A percentile compares a stretch with the other conserved stretches of the same genome.
Evolutionary conservation across 2,888 invertebrate species (phyloP).

Genomic region (Diaperis boleti): DNA sequence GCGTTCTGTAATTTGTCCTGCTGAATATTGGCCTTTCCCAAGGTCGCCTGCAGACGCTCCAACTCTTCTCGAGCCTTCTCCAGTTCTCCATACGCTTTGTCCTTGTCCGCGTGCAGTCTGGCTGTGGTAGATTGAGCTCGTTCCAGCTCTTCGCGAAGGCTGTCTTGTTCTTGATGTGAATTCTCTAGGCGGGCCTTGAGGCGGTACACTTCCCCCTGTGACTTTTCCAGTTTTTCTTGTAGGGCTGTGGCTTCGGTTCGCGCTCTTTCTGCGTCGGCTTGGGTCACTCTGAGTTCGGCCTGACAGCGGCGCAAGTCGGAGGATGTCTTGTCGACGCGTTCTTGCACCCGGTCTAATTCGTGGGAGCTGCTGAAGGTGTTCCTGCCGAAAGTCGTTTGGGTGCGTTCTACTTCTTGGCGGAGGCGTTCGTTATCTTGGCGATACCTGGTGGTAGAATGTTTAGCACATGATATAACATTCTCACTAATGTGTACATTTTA

Average conservation of each 20-base stretch:
- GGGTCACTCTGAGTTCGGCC: constrained; percentile 91
- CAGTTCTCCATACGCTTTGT: constrained; percentile 81
- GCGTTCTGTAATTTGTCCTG: constrained; percentile 92
- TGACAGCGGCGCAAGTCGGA: constrained; percentile 88
- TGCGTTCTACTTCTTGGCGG: constrained; percentile 46
- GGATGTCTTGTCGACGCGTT: constrained; percentile 87
- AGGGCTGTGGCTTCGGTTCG: constrained; percentile 85
- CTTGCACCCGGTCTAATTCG: constrained; percentile 85
- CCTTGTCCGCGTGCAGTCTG: constrained; percentile 88
- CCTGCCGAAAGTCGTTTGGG: constrained; percentile 80
- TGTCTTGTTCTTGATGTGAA: constrained; percentile 94
- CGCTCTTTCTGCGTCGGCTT: constrained; percentile 90
- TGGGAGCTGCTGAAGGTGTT: constrained; percentile 78
- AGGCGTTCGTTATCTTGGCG: constrained; percentile 80
- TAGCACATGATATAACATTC: too few relatives aligned
- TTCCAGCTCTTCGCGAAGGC: constrained; percentile 92
- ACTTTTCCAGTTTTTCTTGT: constrained; percentile 94
- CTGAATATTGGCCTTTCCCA: constrained; percentile 91
- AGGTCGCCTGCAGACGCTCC: constrained; percentile 88
- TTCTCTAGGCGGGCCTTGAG: constrained; percentile 94
- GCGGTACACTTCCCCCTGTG: constrained; percentile 94
- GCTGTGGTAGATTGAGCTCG: constrained; percentile 86
- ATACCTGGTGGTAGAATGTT: too few relatives aligned
- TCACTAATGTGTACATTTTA: too few relatives aligned
- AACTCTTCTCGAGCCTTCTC: constrained; percentile 91